phyloP scores from a whole-genome alignment of 2,113 vertebrate genomes.

The Alexandromys fortis region DNA sequence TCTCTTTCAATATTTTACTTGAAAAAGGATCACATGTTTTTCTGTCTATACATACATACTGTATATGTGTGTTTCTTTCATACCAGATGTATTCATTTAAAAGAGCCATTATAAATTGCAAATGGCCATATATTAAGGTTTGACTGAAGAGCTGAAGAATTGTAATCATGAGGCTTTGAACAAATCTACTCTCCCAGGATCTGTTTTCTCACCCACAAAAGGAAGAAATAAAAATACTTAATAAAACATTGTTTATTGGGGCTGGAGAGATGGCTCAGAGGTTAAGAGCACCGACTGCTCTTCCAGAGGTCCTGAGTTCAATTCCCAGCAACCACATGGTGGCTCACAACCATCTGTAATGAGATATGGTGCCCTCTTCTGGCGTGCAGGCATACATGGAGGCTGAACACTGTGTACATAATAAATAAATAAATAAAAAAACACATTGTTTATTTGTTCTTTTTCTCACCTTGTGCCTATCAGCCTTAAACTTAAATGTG shows the following conservation, averaged over 20 bases:
- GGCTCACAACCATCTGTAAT: too few species aligned
- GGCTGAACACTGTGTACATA: too few species aligned
- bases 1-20: constrained; percentile 27
- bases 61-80: background rate
- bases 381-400: too few species aligned
- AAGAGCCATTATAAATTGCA: background rate
- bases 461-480: background rate
- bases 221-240: constrained; percentile 1
- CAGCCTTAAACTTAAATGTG: background rate
- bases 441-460: background rate
- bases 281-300: too few species aligned
- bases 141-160: background rate
- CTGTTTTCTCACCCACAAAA: constrained; percentile 33
- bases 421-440: constrained; percentile 37
- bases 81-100: constrained; percentile 5
- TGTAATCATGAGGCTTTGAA: background rate
- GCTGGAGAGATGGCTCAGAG: too few species aligned
- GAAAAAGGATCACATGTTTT: background rate
- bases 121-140: background rate
- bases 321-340: too few species aligned
- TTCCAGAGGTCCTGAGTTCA: too few species aligned
- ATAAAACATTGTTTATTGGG: background rate
- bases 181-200: background rate
- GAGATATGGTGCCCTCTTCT: too few species aligned
- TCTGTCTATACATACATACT: background rate